Percentiles rank a stretch among this genome's conserved stretches.
Conservation (phyloP, 2,113 vertebrate genomes). For the Copsychus sechellarum region DNA sequence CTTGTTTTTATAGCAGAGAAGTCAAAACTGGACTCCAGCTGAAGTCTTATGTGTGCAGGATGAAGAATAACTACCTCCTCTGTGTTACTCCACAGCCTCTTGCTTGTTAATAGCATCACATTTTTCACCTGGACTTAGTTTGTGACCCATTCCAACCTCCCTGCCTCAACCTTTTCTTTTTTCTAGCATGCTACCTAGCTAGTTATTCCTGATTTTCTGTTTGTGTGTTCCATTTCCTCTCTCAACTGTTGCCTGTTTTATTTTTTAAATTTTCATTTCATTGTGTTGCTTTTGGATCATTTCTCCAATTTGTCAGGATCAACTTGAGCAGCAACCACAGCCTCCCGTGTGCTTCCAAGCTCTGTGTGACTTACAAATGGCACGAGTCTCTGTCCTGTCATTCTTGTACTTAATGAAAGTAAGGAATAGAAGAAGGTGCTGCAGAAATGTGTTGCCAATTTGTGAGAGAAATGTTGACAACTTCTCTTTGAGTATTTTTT, state of each 20-base stretch:
- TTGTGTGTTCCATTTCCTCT: not conserved
- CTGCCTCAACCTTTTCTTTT: not conserved
- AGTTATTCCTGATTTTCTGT: constrained; percentile 24
- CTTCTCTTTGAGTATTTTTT: not conserved
- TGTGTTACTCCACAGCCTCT: not conserved
- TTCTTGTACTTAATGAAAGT: not conserved
- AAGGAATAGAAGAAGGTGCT: not conserved
- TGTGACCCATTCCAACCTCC: not conserved
- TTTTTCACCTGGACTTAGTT: constrained; percentile 28
- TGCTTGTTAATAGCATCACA: not conserved
- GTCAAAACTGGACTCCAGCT: not conserved
- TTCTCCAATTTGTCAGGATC: not conserved
- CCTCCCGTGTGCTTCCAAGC: not conserved
- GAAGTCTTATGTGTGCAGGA: not conserved
- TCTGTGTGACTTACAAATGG: not conserved
- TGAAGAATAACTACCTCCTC: constrained; percentile 4
- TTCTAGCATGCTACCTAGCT: not conserved
- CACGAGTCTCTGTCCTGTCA: not conserved
- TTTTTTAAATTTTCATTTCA: not conserved
- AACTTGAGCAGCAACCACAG: not conserved
- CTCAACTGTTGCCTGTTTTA: not conserved
- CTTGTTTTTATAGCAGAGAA: not conserved
- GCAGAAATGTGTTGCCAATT: not conserved
- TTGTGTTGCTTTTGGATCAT: not conserved
- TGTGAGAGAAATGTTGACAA: constrained; percentile 12